Evolutionary conservation across 2,113 vertebrate genomes (phyloP).

Genomic region (Tilapia sparmanii): DNA sequence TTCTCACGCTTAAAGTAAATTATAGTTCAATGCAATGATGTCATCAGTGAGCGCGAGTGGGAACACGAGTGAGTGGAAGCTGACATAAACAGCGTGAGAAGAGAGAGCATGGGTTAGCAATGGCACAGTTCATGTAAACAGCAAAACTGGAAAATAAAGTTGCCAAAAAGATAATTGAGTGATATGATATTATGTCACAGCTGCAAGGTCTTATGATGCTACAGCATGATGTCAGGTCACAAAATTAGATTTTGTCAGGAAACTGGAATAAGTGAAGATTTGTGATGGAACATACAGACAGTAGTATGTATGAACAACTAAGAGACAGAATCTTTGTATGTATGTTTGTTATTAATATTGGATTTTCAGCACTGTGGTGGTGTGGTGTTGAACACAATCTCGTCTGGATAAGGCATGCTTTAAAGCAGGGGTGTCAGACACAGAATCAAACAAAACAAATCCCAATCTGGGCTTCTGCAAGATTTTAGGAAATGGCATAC

Average conservation of each 20-base stretch:
- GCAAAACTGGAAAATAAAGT: not conserved
- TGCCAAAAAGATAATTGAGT: not conserved
- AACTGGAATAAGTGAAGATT: not conserved
- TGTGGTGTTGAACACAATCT: too few relatives aligned
- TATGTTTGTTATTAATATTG: too few relatives aligned
- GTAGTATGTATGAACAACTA: too few relatives aligned
- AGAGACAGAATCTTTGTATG: too few relatives aligned
- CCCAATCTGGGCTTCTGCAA: too few relatives aligned
- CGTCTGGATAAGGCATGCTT: too few relatives aligned
- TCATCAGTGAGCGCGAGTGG: not conserved
- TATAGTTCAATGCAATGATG: not conserved
- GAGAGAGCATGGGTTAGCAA: not conserved
- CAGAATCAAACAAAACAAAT: too few relatives aligned
- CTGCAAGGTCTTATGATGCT: not conserved
- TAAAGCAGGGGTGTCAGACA: too few relatives aligned
- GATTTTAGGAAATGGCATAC: too few relatives aligned
- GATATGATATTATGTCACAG: not conserved
- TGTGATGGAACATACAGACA: too few relatives aligned
- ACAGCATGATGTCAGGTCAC: not conserved
- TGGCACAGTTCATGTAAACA: not conserved
- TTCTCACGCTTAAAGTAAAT: too few relatives aligned
- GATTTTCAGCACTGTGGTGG: too few relatives aligned
- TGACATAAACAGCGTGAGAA: fast-evolving
- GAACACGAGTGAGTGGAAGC: fast-evolving
- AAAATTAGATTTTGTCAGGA: not conserved